These are phyloP conservation scores for Sarcophilus harrisii DNA, from an alignment of 2,797 vertebrate genomes.

Conservation along the genomic window DNA sequence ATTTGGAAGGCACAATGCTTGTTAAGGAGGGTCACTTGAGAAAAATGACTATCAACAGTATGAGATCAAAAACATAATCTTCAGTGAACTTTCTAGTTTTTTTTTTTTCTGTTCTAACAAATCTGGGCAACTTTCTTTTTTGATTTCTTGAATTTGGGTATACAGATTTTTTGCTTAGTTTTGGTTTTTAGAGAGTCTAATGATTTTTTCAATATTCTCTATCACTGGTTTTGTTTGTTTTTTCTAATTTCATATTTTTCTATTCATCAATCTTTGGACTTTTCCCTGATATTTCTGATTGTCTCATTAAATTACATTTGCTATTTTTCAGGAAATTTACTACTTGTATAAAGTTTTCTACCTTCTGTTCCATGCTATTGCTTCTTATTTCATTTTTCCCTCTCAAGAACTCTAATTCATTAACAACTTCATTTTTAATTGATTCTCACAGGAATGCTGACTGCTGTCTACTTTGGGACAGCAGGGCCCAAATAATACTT, in stretches of 20 bases:
- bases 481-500: not conserved
- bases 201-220: not conserved
- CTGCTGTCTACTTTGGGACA: not conserved
- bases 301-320: not conserved
- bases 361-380: not conserved
- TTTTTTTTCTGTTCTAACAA: not conserved
- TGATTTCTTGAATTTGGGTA: not conserved
- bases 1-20: conserved; percentile 4
- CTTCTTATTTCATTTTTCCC: not conserved
- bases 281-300: not conserved
- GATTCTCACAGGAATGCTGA: not conserved
- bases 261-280: not conserved
- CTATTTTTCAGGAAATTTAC: not conserved
- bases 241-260: not conserved
- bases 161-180: not conserved
- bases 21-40: not conserved
- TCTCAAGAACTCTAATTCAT: not conserved
- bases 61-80: not conserved
- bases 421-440: not conserved
- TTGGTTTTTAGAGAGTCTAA: not conserved
- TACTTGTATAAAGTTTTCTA: not conserved
- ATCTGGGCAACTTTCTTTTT: not conserved
- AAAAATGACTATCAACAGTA: not conserved
- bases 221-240: not conserved
- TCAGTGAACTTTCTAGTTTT: not conserved